Evolutionary conservation across 37 sponge, comb jelly and placozoan genomes (phyloP), one percentile per base, ranked within the genome.

Genomic region (Geodia barretti): DNA sequence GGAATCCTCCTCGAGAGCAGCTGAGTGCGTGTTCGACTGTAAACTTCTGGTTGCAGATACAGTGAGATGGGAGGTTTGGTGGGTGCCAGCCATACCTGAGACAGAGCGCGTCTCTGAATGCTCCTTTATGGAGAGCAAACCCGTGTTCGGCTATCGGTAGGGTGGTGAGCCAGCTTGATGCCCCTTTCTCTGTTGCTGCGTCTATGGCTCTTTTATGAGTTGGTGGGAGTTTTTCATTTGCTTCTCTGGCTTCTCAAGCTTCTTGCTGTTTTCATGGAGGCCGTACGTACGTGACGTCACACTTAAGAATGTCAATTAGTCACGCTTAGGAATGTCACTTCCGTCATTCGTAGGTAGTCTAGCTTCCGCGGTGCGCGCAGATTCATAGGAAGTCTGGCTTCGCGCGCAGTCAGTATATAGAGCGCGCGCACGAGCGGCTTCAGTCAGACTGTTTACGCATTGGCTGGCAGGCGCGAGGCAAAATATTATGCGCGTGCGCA

Each of bases 71-170:
- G 23, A 74, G 72, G 17, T 39, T 24, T 21, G n/a, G 26, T 23
- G 80, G 70, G 4, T 68, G 60, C 70, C 71, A 79, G 35, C 70
- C 70, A 69, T 78, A 78, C 30, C 67, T 72, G 59, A 80, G 5
- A 70, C 72, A 80, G 36, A 80, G 72, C 23, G 81, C 70, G 39
- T 80, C 72, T 78, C 67, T 33, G 35, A 78, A 78, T 28, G 67
- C 65, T 65, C 43, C 65, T 37, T 78, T 78, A 25, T 80, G 81
- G 31, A 80, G 60, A 47, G 70, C 58, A 59, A 71, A 80, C 59
- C 60, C 72, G 38, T 68, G 75, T 26, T 76, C 62, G 11, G 9
- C 77, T n/a, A 79, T 68, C n/a, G 79, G 79, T 28, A 79, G 39
- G 64, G 34, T 60, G 28, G 39, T 28, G 26, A 65, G 67, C 67